Conservation (phyloP, 2,797 vertebrate genomes). For the Siniperca scherzeri region DNA sequence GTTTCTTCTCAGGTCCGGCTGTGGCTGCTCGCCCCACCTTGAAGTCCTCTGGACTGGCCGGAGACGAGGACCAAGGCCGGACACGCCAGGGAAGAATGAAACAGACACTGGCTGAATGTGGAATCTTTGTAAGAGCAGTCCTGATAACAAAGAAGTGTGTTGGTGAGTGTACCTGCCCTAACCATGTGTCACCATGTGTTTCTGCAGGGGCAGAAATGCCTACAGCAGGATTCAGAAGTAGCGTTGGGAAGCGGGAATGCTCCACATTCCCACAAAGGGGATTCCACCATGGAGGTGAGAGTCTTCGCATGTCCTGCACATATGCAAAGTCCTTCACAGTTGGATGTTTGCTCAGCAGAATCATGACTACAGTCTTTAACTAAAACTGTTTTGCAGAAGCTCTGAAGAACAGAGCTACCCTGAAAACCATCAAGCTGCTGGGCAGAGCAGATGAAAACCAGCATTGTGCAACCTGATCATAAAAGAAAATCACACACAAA, state of each 20-base stretch:
- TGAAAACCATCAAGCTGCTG: conserved; percentile 37
- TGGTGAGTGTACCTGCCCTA: conserved; percentile 30
- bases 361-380: conserved; percentile 65
- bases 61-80: conserved; percentile 53
- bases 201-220: conserved; percentile 48
- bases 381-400: not conserved
- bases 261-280: conserved; percentile 71
- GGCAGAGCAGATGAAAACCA: conserved; percentile 56
- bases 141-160: conserved; percentile 19
- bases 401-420: conserved; percentile 37
- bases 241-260: conserved; percentile 63
- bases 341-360: conserved; percentile 53
- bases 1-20: conserved; percentile 83
- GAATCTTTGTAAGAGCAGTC: conserved; percentile 1
- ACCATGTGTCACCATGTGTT: not conserved
- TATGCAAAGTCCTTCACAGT: conserved; percentile 63
- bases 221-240: conserved; percentile 61
- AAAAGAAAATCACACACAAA: conserved; percentile 61
- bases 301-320: conserved; percentile 83
- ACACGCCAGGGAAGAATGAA: conserved; percentile 28
- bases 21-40: conserved; percentile 76
- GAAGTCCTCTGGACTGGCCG: conserved; percentile 71
- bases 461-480: conserved; percentile 48
- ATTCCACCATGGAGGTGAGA: conserved; percentile 85
- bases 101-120: conserved; percentile 14